Base-by-base conservation (phyloP, 2,113 vertebrate species). In the Calidris pugnax region DNA sequence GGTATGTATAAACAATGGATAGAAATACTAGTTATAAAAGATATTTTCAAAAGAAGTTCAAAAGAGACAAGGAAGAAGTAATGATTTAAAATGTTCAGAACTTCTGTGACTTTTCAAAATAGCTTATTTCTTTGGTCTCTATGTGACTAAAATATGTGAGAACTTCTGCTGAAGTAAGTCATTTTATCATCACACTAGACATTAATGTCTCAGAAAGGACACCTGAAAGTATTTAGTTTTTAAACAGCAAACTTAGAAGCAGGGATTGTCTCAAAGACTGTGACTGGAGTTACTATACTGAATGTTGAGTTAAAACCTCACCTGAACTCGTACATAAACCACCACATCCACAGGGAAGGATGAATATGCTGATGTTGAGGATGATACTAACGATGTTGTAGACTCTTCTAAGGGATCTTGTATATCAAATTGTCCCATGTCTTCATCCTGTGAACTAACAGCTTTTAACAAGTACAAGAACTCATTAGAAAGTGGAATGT, bases 341-440 rank as follows among this genome's bases (percentile, higher is more conserved):
- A 99, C 99, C 67, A 99, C 99, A 45, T 99, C 99, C 59, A 99
- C 99, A 10, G 99, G 99, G 91, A 99, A 99, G 67, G 99, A 99
- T 60, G 99, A 99, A 95, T 99, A 99, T 9, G 99, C 98, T 10
- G 99, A 99, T 2, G 99, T 98, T 14, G 99, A 99, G 13, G 99
- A 99, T 0, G 99, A 99, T 26, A 99, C 99, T 77, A 99, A 94
- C 5, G 99, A 99, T 47, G 99, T 98, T 85, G 99, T 98, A 18
- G 99, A 99, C 85, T 99, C 99, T 90, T 99, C 99, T 79, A 99
- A 93, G 6, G 98, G 98, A 60, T 99, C 99, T 35, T 99, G 99
- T 5, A 99, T 92, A 30, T 99, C 99, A 67, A 99, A 99, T 84
- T 99, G 99, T 33, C 98, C 99, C 98, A 99, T 98, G 94, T 99